A percentile compares a stretch with the other conserved stretches of the same genome.
Conservation (phyloP, 2,888 invertebrate species). For the Nymphalis urticae region DNA sequence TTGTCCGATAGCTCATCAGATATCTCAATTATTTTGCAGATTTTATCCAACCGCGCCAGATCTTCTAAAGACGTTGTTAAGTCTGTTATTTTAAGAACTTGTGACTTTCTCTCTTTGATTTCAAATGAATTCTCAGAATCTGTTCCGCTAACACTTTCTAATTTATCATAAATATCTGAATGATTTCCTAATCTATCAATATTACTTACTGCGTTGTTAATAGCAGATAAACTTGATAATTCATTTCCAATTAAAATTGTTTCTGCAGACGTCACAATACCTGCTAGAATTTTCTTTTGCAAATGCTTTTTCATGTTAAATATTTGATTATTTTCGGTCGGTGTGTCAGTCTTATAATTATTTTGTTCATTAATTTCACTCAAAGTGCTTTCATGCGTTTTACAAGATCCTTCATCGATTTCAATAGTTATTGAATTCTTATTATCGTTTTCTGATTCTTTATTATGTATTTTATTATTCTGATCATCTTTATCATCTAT, state of each 20-base stretch:
- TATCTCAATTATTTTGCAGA: conserved; percentile 75
- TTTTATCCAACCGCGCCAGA: conserved; percentile 65
- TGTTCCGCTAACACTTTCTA: conserved; percentile 66
- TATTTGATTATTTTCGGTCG: background rate
- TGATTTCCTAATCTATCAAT: conserved; percentile 26
- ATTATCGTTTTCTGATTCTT: background rate
- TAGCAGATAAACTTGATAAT: conserved; percentile 41
- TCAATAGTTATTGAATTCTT: background rate
- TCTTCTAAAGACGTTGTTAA: conserved; percentile 68
- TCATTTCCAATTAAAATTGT: conserved; percentile 34
- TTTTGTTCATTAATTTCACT: background rate
- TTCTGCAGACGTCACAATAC: conserved; percentile 23
- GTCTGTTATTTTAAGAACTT: conserved; percentile 65
- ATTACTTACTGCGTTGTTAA: conserved; percentile 45
- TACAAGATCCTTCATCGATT: background rate
- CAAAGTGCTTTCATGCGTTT: background rate
- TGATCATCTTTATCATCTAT: background rate
- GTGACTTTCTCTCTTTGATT: conserved; percentile 62
- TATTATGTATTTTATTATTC: background rate
- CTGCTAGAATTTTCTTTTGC: conserved; percentile 31
- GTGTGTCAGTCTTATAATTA: background rate
- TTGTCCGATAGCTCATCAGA: conserved; percentile 72
- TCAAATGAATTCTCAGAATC: conserved; percentile 68
- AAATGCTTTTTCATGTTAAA: conserved; percentile 9
- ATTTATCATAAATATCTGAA: conserved; percentile 68